Conservation (phyloP, 1,140 invertebrate species). For the Magallana ariakensis region DNA sequence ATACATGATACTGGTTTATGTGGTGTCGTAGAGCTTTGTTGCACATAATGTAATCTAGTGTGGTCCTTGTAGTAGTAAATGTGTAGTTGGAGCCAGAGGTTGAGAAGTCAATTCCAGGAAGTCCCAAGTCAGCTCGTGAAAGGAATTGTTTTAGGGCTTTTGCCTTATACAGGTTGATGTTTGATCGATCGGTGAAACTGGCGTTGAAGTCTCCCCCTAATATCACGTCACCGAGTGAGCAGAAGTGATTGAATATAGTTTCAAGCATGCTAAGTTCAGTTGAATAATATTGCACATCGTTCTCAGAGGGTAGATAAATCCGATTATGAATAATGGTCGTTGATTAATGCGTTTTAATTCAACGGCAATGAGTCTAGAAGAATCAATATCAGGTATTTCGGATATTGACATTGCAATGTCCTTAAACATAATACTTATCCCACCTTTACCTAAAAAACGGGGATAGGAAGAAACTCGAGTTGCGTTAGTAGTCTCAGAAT, state of each 20-base stretch:
- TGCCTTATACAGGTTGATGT: not conserved
- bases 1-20: not conserved
- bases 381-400: constrained; percentile 19
- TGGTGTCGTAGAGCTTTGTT: too few relatives aligned
- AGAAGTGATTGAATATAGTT: not conserved
- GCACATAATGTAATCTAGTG: constrained; percentile 36
- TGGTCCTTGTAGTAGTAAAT: not conserved
- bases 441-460: too few relatives aligned
- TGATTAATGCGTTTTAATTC: constrained; percentile 22
- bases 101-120: not conserved
- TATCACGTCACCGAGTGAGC: not conserved
- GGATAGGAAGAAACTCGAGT: too few relatives aligned
- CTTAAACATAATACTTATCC: too few relatives aligned
- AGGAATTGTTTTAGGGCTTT: constrained; percentile 18
- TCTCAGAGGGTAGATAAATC: constrained; percentile 36
- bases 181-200: not conserved
- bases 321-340: not conserved
- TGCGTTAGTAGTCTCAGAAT: not conserved
- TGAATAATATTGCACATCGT: not conserved
- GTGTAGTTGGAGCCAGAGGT: not conserved
- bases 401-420: too few relatives aligned
- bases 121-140: not conserved
- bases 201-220: constrained; percentile 38
- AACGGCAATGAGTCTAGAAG: constrained; percentile 32
- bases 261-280: constrained; percentile 32